Conservation (phyloP, 92 coral and sea anemone species). For the Heliopora coerulea region DNA sequence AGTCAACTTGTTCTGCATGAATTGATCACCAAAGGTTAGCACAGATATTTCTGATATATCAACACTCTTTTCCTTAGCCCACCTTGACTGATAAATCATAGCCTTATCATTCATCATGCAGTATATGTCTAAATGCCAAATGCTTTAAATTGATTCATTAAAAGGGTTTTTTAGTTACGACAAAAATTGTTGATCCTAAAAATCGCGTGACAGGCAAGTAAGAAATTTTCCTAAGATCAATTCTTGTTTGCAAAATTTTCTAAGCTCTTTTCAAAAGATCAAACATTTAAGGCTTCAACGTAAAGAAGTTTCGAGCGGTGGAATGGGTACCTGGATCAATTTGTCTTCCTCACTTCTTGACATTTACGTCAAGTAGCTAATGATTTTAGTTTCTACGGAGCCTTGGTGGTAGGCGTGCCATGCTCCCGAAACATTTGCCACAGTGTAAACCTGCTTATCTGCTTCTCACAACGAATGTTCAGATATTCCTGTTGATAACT, state of each 20-base stretch:
- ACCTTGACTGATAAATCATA: slow-evolving; percentile 37
- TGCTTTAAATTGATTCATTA: slow-evolving; percentile 28
- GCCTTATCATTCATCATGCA: slow-evolving; percentile 38
- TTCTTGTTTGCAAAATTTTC: too few relatives aligned
- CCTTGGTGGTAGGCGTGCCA: slow-evolving; percentile 23
- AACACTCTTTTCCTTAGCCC: slow-evolving; percentile 34
- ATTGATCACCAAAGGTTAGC: neutral
- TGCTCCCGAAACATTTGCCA: slow-evolving; percentile 35
- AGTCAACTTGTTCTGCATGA: neutral
- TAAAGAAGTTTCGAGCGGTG: neutral
- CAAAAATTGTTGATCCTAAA: neutral
- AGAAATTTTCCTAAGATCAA: too few relatives aligned
- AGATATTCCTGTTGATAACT: slow-evolving; percentile 23
- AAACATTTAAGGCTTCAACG: too few relatives aligned
- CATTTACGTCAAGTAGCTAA: slow-evolving; percentile 42
- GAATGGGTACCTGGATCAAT: slow-evolving; percentile 5
- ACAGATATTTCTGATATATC: slow-evolving; percentile 24
- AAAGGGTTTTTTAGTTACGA: slow-evolving; percentile 1
- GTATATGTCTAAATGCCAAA: slow-evolving; percentile 38
- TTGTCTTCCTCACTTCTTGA: slow-evolving; percentile 29
- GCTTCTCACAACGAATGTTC: slow-evolving; percentile 23
- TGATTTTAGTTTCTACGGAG: slow-evolving; percentile 36
- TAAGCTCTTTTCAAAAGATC: too few relatives aligned
- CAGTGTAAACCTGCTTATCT: slow-evolving; percentile 24
- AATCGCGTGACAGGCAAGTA: neutral